phyloP scores from a whole-genome alignment of 2,888 invertebrate species.

The Reticulitermes lucifugus region DNA sequence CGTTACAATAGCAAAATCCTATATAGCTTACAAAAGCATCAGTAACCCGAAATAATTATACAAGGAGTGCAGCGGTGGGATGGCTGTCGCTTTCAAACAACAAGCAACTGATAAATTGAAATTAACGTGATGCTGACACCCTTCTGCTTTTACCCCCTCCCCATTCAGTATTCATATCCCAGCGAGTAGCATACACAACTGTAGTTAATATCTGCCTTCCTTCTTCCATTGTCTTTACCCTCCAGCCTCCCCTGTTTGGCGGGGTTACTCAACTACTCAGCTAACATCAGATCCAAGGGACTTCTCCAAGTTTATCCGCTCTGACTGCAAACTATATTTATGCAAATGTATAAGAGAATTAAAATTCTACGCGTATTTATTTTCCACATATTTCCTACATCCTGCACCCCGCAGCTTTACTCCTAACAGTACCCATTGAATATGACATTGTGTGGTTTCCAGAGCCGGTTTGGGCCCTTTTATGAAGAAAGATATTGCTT shows the following conservation, averaged over 20 bases:
- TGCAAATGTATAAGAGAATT: too few species aligned
- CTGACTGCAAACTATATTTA: too few species aligned
- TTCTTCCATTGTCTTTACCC: conserved; percentile 41
- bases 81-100: conserved; percentile 37
- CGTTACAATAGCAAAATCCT: conserved; percentile 35
- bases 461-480: too few species aligned
- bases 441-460: too few species aligned
- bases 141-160: conserved; percentile 31
- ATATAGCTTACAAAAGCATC: conserved; percentile 39
- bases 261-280: conserved; percentile 28
- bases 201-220: conserved; percentile 44
- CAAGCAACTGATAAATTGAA: conserved; percentile 43
- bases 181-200: conserved; percentile 34
- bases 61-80: conserved; percentile 16
- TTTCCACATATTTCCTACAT: too few species aligned
- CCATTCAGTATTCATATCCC: conserved; percentile 39
- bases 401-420: too few species aligned
- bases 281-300: not conserved
- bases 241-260: not conserved
- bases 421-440: too few species aligned
- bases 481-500: too few species aligned
- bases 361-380: too few species aligned
- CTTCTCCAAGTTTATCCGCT: too few species aligned
- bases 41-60: conserved; percentile 40
- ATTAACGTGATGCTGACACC: conserved; percentile 42